Percentiles rank a stretch among this genome's conserved stretches.
Conservation (phyloP, 2,113 vertebrate species). For the Plectropomus leopardus region DNA sequence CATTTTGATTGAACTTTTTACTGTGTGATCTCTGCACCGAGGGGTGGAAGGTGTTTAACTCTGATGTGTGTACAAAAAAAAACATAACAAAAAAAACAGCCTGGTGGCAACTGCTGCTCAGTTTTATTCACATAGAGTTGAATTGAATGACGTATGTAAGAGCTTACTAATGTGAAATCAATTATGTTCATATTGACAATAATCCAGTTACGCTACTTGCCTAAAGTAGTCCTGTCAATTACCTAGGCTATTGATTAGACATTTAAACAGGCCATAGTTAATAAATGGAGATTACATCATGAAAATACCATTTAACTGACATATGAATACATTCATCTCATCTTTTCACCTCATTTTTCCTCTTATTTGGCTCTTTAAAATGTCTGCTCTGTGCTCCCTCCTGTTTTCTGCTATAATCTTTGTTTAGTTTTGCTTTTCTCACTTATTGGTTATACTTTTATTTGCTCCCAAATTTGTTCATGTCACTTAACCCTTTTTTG, state of each 20-base stretch:
- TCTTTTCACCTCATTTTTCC: background rate
- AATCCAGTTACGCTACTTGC: background rate
- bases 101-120: slow-evolving; percentile 1
- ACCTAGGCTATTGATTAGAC: background rate
- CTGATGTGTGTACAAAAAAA: background rate
- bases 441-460: background rate
- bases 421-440: background rate
- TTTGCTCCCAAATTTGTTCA: background rate
- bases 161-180: slow-evolving; percentile 7
- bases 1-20: slow-evolving; percentile 67
- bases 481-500: background rate
- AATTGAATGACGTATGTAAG: background rate
- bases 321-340: background rate
- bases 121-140: background rate
- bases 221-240: slow-evolving; percentile 1
- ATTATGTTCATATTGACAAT: slow-evolving; percentile 9
- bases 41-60: slow-evolving; percentile 15
- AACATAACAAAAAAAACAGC: background rate
- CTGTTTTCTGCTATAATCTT: background rate
- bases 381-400: background rate
- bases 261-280: background rate
- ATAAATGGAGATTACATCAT: slow-evolving; percentile 1
- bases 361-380: background rate
- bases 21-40: slow-evolving; percentile 34
- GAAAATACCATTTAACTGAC: background rate